These are phyloP conservation scores for Bryconaethiops microstoma DNA, from an alignment of 2,797 vertebrate species.

Conservation along the genomic window DNA sequence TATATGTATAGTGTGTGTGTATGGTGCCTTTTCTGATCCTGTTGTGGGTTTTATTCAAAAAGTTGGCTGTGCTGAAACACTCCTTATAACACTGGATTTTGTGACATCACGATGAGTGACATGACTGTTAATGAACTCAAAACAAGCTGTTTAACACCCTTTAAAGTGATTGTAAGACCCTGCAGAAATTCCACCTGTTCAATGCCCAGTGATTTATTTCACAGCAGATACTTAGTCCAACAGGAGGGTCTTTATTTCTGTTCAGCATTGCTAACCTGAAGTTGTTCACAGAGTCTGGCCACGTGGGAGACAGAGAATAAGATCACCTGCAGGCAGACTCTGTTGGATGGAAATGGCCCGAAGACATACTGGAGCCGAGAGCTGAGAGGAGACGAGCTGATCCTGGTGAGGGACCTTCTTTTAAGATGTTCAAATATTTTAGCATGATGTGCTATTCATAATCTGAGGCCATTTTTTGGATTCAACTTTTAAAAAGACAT, in stretches of 20 bases:
- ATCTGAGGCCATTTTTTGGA: neutral
- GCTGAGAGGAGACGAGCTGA: constrained; percentile 89
- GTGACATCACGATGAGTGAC: too few species aligned
- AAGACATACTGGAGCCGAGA: constrained; percentile 97
- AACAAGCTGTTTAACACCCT: too few species aligned
- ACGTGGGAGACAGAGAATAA: constrained; percentile 97
- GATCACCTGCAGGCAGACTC: constrained; percentile 93
- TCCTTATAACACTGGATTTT: too few species aligned
- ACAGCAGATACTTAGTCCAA: neutral
- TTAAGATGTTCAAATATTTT: neutral
- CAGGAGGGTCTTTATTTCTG: constrained; percentile 15
- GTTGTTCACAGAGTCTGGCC: constrained; percentile 85
- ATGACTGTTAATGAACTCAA: too few species aligned
- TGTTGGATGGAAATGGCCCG: constrained; percentile 87
- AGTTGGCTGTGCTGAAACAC: too few species aligned
- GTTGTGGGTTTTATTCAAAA: too few species aligned
- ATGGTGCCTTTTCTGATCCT: too few species aligned
- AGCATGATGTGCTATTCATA: neutral
- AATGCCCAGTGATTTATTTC: neutral
- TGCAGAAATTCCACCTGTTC: neutral
- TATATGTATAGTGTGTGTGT: too few species aligned
- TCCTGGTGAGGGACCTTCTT: constrained; percentile 83
- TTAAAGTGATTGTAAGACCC: too few species aligned
- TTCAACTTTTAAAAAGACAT: too few species aligned
- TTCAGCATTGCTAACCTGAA: constrained; percentile 25